Percentiles rank a stretch among this genome's conserved stretches.
These are phyloP conservation scores for Leptodirus hochenwartii DNA, from an alignment of 2,888 invertebrate genomes.

Conservation along the genomic window DNA sequence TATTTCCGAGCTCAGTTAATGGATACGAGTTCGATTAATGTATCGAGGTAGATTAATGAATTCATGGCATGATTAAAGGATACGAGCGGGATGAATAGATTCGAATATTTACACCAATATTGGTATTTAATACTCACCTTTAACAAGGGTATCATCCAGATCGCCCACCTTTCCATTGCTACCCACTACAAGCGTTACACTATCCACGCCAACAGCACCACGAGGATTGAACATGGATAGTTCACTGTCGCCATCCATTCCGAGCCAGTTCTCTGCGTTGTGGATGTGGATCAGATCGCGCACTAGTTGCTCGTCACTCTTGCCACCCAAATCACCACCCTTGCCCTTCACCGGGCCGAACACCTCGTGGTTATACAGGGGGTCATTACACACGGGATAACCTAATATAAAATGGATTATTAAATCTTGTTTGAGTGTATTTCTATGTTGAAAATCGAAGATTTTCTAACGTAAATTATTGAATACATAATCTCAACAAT, in stretches of 20 bases:
- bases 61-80: too few species aligned
- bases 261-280: conserved; percentile 88
- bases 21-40: too few species aligned
- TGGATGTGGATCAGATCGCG: conserved; percentile 79
- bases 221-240: conserved; percentile 59
- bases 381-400: conserved; percentile 94
- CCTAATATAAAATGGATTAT: conserved; percentile 33
- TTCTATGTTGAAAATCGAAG: too few species aligned
- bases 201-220: too few species aligned
- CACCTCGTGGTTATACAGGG: conserved; percentile 87
- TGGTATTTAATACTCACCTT: too few species aligned
- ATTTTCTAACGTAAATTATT: conserved; percentile 2
- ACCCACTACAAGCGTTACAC: too few species aligned
- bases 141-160: conserved; percentile 20
- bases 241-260: conserved; percentile 77
- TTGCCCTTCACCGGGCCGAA: conserved; percentile 90
- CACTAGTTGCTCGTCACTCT: conserved; percentile 76
- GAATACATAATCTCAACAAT: conserved; percentile 6
- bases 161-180: conserved; percentile 16
- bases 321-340: conserved; percentile 72
- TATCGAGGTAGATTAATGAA: too few species aligned
- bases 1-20: too few species aligned
- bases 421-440: background rate
- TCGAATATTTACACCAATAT: too few species aligned
- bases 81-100: too few species aligned